Conservation (phyloP, 2,113 vertebrate species). For the Alaudala cheleensis region DNA sequence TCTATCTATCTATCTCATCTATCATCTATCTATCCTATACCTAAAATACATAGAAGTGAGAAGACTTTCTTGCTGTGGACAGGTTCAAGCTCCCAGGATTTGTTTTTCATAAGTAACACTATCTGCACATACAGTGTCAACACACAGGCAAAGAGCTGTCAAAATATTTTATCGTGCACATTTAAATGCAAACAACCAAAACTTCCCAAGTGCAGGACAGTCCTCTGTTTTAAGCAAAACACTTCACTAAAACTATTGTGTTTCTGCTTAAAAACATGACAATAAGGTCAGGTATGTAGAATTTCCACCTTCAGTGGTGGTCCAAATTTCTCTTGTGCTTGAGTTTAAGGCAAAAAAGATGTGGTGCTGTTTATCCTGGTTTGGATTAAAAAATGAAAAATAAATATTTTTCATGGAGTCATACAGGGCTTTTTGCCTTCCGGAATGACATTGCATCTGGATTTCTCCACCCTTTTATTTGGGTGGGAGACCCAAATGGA, state of each 20-base stretch:
- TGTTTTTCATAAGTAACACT: neutral
- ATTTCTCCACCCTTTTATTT: constrained; percentile 43
- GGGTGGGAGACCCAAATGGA: constrained; percentile 17
- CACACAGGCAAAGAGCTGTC: neutral
- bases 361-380: constrained; percentile 15
- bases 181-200: neutral
- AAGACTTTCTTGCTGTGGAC: neutral
- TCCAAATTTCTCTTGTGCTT: constrained; percentile 4
- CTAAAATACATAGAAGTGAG: neutral
- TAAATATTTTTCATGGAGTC: constrained; percentile 51
- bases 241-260: neutral
- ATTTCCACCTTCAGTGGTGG: constrained; percentile 4
- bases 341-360: constrained; percentile 23
- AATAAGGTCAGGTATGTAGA: neutral
- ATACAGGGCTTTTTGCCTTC: neutral
- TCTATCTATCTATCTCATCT: neutral
- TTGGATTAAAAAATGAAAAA: constrained; percentile 19
- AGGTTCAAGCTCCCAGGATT: neutral
- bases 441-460: neutral
- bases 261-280: neutral
- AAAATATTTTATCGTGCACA: neutral
- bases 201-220: neutral
- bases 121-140: neutral
- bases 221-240: neutral
- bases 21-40: neutral